Base-by-base conservation (phyloP, 1,140 invertebrate species). In the Zaprionus tsacasi region DNA sequence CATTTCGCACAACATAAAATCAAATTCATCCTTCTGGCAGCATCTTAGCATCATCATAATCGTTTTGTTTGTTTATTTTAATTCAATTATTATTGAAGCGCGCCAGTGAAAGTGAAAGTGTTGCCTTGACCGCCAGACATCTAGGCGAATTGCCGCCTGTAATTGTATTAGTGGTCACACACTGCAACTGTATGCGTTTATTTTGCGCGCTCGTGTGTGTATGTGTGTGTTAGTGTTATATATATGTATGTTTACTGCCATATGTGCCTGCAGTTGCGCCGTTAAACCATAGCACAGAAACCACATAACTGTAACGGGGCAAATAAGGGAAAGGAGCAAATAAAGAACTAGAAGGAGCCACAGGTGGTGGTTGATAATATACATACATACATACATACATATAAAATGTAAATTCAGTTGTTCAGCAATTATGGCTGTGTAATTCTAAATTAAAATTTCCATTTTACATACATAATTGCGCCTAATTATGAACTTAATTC, bases 281-380 rank as follows among this genome's bases (percentile, higher is more conserved):
- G 52, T 59, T 52, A 66, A 35, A 71, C 36, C 43, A 54, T 63
- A 70, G 50, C 21, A 50, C 55, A 59, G 38, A 50, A 74, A 63
- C 52, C 57, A 40, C 54, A 63, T 75, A 89, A 74, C 77, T 38
- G 83, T 83, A 71, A 70, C 75, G 52, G 11, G 64, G 64, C 40
- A 69, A 63, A 64, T 21, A 43, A 25, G 40, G 52, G 36, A 38
- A 68, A 17, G 27, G 33, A 7, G 35, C 36, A 57, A 10, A 1
- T 17, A 61, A 17, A 56, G 38, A 61, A 36, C 30, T 25, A 10
- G 17, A 38, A 35, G 57, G 38, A 45, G 35, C 33, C 58, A 50
- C 40, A 55, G 65, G 56, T 45, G 33, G 25, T 36, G 54, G 25
- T 38, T 12, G 12, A 55, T 27, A 55, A 13, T 54, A 21, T 2